Conservation (phyloP, 2,888 invertebrate genomes). For the Hetaerina titia region DNA sequence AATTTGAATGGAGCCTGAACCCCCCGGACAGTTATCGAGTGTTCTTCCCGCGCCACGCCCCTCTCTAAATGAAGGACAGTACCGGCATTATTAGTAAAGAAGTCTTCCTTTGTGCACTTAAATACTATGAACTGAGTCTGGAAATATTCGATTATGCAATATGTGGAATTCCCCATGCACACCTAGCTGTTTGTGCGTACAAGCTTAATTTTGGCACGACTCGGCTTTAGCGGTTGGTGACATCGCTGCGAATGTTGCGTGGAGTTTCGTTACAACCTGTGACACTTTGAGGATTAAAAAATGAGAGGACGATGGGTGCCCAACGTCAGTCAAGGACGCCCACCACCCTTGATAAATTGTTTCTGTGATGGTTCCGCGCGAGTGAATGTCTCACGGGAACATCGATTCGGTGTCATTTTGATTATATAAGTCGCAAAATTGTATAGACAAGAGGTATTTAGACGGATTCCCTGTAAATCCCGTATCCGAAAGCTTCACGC, state of each 20-base stretch:
- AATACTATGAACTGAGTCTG: too few relatives aligned
- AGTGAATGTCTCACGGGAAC: not conserved
- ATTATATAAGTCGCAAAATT: not conserved
- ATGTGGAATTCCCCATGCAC: too few relatives aligned
- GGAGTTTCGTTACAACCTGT: not conserved
- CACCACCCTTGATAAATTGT: not conserved
- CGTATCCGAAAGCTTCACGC: not conserved
- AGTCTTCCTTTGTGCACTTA: too few relatives aligned
- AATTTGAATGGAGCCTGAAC: too few relatives aligned
- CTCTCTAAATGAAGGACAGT: too few relatives aligned
- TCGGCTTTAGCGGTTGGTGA: not conserved
- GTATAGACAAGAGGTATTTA: not conserved
- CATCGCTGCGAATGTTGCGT: not conserved
- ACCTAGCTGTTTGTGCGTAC: too few relatives aligned
- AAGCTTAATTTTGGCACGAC: too few relatives aligned
- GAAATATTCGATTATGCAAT: too few relatives aligned
- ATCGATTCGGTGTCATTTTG: constrained; percentile 19
- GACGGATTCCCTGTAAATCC: not conserved
- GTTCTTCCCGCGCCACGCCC: too few relatives aligned
- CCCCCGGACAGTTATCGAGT: too few relatives aligned
- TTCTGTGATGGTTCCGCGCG: not conserved
- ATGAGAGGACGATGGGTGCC: not conserved
- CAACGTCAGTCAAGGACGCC: not conserved
- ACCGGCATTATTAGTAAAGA: too few relatives aligned
- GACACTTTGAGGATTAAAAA: not conserved